Conservation (phyloP, 1,140 invertebrate species). For the Arion vulgaris region DNA sequence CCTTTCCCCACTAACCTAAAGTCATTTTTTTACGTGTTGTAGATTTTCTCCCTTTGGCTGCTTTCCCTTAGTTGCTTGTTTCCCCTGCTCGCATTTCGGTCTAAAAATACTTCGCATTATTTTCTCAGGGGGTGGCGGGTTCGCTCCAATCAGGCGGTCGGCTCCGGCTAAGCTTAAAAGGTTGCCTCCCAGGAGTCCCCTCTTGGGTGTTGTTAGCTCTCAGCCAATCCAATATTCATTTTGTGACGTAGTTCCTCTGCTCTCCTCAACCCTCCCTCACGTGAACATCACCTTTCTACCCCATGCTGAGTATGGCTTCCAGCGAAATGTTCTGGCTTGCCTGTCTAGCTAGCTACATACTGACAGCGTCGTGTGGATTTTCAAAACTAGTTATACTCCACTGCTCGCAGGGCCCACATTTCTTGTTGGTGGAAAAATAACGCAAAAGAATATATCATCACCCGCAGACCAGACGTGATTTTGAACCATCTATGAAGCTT, state of each 20-base stretch:
- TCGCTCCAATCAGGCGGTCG: conserved; percentile 50
- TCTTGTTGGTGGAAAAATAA: too few species aligned
- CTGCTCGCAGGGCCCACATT: background rate
- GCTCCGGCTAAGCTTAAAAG: conserved; percentile 46
- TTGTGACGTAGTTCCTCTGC: conserved; percentile 52
- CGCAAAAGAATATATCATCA: background rate
- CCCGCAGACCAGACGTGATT: background rate
- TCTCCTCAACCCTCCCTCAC: background rate
- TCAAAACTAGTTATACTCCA: background rate
- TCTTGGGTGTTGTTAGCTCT: conserved; percentile 60
- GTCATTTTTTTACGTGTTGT: background rate
- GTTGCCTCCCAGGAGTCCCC: conserved; percentile 52
- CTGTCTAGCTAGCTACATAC: conserved; percentile 1
- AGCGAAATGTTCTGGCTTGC: background rate
- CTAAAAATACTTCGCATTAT: conserved; percentile 43
- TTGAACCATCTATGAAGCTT: background rate
- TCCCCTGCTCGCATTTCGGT: conserved; percentile 25
- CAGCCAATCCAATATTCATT: conserved; percentile 66
- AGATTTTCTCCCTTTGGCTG: background rate
- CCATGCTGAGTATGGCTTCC: conserved; percentile 43
- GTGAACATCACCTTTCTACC: conserved; percentile 44
- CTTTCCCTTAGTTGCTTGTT: conserved; percentile 6
- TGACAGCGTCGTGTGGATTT: background rate
- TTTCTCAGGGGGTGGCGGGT: conserved; percentile 45
- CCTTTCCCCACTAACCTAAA: too few species aligned